Evolutionary conservation across 2,888 invertebrate species (phyloP).

Genomic region (Sphecodes monilicornis): DNA sequence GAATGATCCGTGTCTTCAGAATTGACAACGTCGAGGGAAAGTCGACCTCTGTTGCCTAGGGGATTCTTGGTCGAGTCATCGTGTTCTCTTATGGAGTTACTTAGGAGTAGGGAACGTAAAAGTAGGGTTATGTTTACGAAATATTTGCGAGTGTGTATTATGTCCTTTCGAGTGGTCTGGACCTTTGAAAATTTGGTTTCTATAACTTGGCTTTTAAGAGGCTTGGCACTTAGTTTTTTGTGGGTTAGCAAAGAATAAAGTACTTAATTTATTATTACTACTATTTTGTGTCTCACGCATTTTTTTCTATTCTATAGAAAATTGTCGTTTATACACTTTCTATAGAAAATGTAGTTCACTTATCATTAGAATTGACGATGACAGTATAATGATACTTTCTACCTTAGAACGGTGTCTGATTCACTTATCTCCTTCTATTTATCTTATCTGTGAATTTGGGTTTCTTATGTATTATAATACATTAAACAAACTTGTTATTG

Average conservation of each 20-base stretch:
- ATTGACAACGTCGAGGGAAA: slow-evolving; percentile 1
- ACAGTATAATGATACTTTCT: slow-evolving; percentile 21
- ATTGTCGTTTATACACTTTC: too few species aligned
- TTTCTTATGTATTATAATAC: not conserved
- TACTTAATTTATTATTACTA: too few species aligned
- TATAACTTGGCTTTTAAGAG: not conserved
- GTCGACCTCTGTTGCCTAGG: not conserved
- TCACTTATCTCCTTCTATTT: not conserved
- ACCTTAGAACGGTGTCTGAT: slow-evolving; percentile 1
- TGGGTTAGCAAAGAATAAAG: too few species aligned
- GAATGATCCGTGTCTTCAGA: slow-evolving; percentile 35
- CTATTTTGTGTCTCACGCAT: too few species aligned
- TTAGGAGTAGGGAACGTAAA: not conserved
- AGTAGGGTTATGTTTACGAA: not conserved
- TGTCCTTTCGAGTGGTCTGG: not conserved
- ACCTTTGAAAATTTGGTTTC: not conserved
- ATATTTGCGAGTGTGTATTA: not conserved
- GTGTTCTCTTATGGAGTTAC: not conserved
- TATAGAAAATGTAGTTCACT: too few species aligned
- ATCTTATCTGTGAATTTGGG: not conserved
- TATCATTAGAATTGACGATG: not conserved
- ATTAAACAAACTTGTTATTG: not conserved
- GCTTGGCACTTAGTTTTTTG: not conserved
- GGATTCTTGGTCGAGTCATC: slow-evolving; percentile 11
- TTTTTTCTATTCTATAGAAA: not conserved